These are phyloP conservation scores for Mimas tiliae DNA, from an alignment of 2,888 invertebrate genomes.

Conservation along the genomic window DNA sequence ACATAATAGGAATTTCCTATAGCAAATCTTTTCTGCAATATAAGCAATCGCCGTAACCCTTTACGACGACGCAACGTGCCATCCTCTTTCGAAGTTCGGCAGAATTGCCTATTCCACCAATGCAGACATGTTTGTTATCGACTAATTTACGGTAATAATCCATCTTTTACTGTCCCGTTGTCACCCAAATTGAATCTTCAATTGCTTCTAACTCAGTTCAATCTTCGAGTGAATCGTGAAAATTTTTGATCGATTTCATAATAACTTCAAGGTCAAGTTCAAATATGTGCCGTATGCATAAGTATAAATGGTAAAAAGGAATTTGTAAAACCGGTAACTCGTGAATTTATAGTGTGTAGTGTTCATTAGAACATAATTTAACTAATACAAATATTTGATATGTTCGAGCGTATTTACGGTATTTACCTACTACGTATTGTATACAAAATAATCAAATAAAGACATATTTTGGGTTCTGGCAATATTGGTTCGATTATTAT, in stretches of 20 bases:
- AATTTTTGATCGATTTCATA: neutral
- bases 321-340: neutral
- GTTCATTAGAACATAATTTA: neutral
- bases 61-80: conserved; percentile 34
- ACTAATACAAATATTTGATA: neutral
- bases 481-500: neutral
- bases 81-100: conserved; percentile 49
- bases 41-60: conserved; percentile 19
- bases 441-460: neutral
- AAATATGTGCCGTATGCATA: neutral
- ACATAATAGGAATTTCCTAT: neutral
- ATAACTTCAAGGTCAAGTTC: neutral
- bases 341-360: neutral
- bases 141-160: conserved; percentile 60
- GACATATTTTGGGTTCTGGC: neutral
- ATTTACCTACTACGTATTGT: neutral
- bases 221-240: neutral
- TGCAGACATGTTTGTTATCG: conserved; percentile 56
- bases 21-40: neutral
- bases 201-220: neutral
- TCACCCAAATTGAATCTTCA: conserved; percentile 26
- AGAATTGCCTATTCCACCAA: conserved; percentile 51
- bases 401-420: neutral
- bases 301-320: neutral
- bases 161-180: conserved; percentile 35